Evolutionary conservation across 2,113 vertebrate species (phyloP).

Genomic region (Coracopsis vasa): DNA sequence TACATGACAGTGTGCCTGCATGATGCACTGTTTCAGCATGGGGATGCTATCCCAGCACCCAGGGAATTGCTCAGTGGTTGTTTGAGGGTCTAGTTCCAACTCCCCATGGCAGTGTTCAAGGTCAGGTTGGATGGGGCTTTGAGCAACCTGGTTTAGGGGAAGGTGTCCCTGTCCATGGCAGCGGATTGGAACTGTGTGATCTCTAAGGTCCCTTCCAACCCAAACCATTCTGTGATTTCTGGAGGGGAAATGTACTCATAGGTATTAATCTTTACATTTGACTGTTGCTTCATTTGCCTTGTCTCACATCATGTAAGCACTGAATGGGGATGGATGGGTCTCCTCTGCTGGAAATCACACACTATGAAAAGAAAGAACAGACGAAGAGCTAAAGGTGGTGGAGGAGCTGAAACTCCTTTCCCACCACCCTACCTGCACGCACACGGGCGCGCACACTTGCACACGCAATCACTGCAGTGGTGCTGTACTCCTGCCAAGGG

Average conservation of each 20-base stretch:
- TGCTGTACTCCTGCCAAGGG: conserved; percentile 16
- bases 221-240: background rate
- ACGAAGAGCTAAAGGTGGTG: background rate
- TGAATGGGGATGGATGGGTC: background rate
- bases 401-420: background rate
- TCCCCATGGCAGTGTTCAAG: background rate
- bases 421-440: background rate
- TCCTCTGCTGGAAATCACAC: background rate
- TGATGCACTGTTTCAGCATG: background rate
- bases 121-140: background rate
- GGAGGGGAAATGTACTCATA: background rate
- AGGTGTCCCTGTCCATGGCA: background rate
- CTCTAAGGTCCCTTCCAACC: background rate
- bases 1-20: background rate
- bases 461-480: background rate
- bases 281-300: background rate
- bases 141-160: background rate
- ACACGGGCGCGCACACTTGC: rapidly evolving
- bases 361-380: background rate
- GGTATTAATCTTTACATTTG: background rate
- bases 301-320: background rate
- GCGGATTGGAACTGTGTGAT: background rate
- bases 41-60: background rate
- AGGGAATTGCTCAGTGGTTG: background rate
- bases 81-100: background rate